Conservation (phyloP, 2,797 vertebrate genomes). For the Onychomys arenicola region DNA sequence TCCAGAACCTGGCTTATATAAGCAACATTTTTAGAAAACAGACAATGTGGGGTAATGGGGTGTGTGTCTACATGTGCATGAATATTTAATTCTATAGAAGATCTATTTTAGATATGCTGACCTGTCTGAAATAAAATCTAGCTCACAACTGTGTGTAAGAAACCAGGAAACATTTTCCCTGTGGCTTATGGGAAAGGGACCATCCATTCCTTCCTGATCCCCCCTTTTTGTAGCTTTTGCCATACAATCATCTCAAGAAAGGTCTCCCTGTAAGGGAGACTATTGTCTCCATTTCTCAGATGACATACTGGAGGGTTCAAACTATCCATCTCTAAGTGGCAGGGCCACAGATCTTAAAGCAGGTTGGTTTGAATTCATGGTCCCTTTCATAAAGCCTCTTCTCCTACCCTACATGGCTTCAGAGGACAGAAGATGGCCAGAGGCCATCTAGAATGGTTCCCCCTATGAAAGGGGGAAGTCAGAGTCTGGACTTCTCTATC, state of each 20-base stretch:
- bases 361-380: neutral
- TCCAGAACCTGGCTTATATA: neutral
- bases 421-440: neutral
- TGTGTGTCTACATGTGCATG: neutral
- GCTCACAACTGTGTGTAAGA: neutral
- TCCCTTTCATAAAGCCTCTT: neutral
- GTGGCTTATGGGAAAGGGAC: neutral
- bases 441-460: neutral
- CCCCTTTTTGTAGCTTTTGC: neutral
- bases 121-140: neutral
- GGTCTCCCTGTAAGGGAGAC: neutral
- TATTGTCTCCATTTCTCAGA: neutral
- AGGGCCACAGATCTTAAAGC: neutral
- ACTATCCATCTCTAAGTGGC: neutral
- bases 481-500: neutral
- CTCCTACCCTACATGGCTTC: neutral
- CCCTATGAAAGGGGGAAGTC: neutral
- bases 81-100: constrained; percentile 13
- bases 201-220: neutral
- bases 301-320: neutral
- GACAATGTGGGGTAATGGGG: neutral
- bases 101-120: neutral
- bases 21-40: neutral
- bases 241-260: neutral
- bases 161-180: neutral